Base-by-base conservation (phyloP, 1,140 invertebrate species). In the Trichonephila inaurata region DNA sequence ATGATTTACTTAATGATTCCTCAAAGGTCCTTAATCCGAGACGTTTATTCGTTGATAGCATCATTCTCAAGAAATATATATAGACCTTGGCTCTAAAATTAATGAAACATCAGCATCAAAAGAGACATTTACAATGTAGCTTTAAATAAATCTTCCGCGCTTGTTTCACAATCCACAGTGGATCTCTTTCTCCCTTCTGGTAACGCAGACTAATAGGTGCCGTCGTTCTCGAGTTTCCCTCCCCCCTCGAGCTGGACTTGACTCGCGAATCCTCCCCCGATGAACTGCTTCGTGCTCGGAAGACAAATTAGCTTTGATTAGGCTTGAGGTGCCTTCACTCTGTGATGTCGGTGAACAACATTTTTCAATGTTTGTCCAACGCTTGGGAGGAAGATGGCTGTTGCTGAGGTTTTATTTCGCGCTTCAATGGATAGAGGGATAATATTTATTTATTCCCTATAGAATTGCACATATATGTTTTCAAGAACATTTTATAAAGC, bases 301-400 rank as follows among this genome's bases (percentile, higher is more conserved):
- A 83, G 82, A 83, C 51, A 83, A 83, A 83, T 83, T 83, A 83
- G 44, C 82, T 83, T 83, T 83, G 82, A 83, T 58, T 83, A 83
- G 82, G 19, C 82, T 83, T 83, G 82, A 83, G 82, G 51, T 21
- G 40, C 82, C 19, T 24, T 83, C 51, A 51, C 82, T 58, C 4
- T n/a, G 7, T 16, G n/a, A n/a, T 16, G 44, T 58, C n/a, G 40
- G 82, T 60, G 40, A 51, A 24, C 51, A n/a, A 51, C 82, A 83
- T 83, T 83, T 83, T 83, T 83, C 82, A 58, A 21, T 60, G 44
- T 40, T 28, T 21, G 40, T 3, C 82, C 82, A 24, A 51, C 44
- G 18, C 51, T 83, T n/a, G 21, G 82, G 44, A 24, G 3, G 44
- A n/a, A n/a, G 51, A 83, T 51, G 69, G 69, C 16, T 77, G 82